phyloP scores from a whole-genome alignment of 2,113 vertebrate genomes.

The Nerophis lumbriciformis region DNA sequence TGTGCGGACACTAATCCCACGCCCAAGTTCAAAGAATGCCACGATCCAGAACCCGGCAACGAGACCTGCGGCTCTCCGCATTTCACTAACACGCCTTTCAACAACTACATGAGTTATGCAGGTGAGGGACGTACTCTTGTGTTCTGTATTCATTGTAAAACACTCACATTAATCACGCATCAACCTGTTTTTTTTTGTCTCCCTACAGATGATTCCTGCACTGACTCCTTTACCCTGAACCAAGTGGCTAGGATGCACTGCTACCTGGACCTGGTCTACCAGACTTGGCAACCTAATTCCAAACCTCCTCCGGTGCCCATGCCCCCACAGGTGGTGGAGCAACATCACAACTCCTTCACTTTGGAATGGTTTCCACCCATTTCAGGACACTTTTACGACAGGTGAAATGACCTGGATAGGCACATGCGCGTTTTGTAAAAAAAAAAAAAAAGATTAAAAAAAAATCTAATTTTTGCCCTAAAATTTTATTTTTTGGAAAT shows the following conservation, averaged over 20 bases:
- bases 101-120: constrained; percentile 99
- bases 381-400: constrained; percentile 90
- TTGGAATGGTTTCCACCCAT: constrained; percentile 96
- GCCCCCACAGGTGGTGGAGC: constrained; percentile 85
- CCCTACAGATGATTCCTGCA: constrained; percentile 91
- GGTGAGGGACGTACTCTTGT: constrained; percentile 65
- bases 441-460: too few relatives aligned
- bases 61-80: constrained; percentile 87
- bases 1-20: constrained; percentile 95
- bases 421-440: too few relatives aligned
- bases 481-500: too few relatives aligned
- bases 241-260: constrained; percentile 98
- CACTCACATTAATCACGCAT: too few relatives aligned
- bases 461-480: too few relatives aligned
- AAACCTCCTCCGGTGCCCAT: constrained; percentile 85
- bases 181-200: not conserved
- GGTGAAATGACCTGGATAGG: constrained; percentile 77
- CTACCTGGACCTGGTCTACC: constrained; percentile 94
- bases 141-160: too few relatives aligned
- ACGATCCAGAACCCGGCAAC: constrained; percentile 87
- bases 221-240: constrained; percentile 94
- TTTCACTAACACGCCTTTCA: constrained; percentile 89
- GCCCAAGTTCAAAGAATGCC: constrained; percentile 89
- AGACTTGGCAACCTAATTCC: constrained; percentile 85
- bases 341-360: constrained; percentile 73